These are phyloP conservation scores for Etheostoma spectabile DNA, from an alignment of 2,113 vertebrate genomes.

Conservation along the genomic window DNA sequence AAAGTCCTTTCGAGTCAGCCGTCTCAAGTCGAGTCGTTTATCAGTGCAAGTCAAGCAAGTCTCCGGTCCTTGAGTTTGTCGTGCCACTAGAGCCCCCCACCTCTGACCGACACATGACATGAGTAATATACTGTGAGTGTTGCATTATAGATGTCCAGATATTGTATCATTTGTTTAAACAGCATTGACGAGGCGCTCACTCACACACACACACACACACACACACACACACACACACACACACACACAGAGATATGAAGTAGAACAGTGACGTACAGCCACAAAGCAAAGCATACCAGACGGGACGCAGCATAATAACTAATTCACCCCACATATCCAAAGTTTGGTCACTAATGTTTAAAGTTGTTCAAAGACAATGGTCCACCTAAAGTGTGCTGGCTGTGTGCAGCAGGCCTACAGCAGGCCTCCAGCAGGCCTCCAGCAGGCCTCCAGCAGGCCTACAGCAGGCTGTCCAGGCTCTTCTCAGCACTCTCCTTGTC, in stretches of 20 bases:
- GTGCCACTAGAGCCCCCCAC: too few species aligned
- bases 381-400: background rate
- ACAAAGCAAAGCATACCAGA: slow-evolving; percentile 36
- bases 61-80: too few species aligned
- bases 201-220: slow-evolving; percentile 20
- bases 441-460: slow-evolving; percentile 66
- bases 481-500: slow-evolving; percentile 88
- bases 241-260: background rate
- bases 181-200: slow-evolving; percentile 6
- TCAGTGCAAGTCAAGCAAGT: too few species aligned
- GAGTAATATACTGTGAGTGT: slow-evolving; percentile 34
- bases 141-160: slow-evolving; percentile 34
- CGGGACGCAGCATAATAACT: slow-evolving; percentile 4
- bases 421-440: too few species aligned
- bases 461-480: slow-evolving; percentile 93
- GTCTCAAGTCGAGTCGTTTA: too few species aligned
- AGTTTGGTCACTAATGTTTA: slow-evolving; percentile 10
- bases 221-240: too few species aligned
- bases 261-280: background rate
- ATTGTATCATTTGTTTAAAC: slow-evolving; percentile 12
- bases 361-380: background rate
- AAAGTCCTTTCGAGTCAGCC: too few species aligned
- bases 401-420: slow-evolving; percentile 45
- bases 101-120: slow-evolving; percentile 2
- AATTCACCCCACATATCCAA: slow-evolving; percentile 12